Base-by-base conservation (phyloP, 2,888 invertebrate genomes). In the Orthosia gothica region DNA sequence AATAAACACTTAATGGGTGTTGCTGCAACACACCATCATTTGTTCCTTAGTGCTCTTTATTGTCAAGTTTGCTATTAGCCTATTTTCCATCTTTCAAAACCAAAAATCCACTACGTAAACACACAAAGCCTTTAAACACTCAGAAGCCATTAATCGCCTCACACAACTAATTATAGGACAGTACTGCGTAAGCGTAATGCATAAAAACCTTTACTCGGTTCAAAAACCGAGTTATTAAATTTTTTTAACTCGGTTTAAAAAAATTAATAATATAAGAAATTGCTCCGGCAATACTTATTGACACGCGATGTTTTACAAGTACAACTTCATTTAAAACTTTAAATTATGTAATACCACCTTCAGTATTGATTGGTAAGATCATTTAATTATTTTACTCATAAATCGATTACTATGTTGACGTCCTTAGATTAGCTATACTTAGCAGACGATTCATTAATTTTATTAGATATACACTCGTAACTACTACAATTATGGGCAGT, bases 291-390 rank as follows among this genome's bases (percentile, higher is more conserved):
- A 68, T 50, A 67, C 12, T 23, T 77, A 52, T 50, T 65, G 72
- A 40, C 55, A 73, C 26, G 61, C 64, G 52, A 74, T 70, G 59
- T 75, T 64, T 64, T 71, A 70, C 18, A 62, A 47, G 57, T 62
- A 76, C 73, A 72, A 80, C 80, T 85, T 70, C 40, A 76, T 83
- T 74, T 72, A 55, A 70, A 76, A 72, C 23, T 59, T 73, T n/a
- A 18, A 63, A 66, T 68, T 50, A 54, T 40, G 62, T 70, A 65
- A 49, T 7, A 70, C 15, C n/a, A 49, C 64, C 61, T 68, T n/a
- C 50, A 81, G 61, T 61, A 63, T 59, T 75, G 68, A 59, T 23
- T 64, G 66, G 47, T 18, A 52, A 63, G 52, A 62, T 49, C 16
- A 23, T 67, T 57, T 32, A 50, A 23, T 55, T 13, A 64, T 45